Evolutionary conservation across 1,140 invertebrate genomes (phyloP).

Genomic region (Apis cerana): DNA sequence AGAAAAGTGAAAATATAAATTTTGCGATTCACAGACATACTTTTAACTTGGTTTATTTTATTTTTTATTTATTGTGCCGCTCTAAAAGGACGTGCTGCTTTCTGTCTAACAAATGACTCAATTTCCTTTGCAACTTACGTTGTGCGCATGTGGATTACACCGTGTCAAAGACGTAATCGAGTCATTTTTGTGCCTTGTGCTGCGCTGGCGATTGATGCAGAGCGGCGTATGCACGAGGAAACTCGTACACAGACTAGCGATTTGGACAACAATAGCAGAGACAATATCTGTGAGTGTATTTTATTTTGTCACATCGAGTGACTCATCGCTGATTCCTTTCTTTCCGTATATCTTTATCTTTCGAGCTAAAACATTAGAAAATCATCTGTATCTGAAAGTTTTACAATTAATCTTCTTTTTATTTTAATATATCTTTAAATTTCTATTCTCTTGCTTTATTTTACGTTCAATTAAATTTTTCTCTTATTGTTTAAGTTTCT

Average conservation of each 20-base stretch:
- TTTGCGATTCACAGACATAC: constrained; percentile 47
- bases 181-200: constrained; percentile 77
- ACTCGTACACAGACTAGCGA: constrained; percentile 74
- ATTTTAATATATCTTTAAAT: not conserved
- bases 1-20: constrained; percentile 1
- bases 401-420: not conserved
- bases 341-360: constrained; percentile 29
- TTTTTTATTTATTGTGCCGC: constrained; percentile 49
- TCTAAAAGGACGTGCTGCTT: constrained; percentile 53
- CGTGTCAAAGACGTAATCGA: constrained; percentile 69
- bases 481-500: not conserved
- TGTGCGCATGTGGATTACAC: constrained; percentile 48
- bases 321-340: not conserved
- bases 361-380: not conserved
- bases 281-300: constrained; percentile 72
- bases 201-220: constrained; percentile 73
- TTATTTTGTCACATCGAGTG: constrained; percentile 45
- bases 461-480: not conserved
- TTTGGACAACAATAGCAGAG: constrained; percentile 75
- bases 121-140: constrained; percentile 45
- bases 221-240: constrained; percentile 74
- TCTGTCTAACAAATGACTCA: constrained; percentile 46
- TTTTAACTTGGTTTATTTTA: constrained; percentile 48
- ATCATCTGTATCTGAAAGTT: not conserved
- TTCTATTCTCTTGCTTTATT: not conserved